A percentile compares a stretch with the other conserved stretches of the same genome.
Evolutionary conservation across 1,140 invertebrate genomes (phyloP).

Genomic region (Artemia franciscana): DNA sequence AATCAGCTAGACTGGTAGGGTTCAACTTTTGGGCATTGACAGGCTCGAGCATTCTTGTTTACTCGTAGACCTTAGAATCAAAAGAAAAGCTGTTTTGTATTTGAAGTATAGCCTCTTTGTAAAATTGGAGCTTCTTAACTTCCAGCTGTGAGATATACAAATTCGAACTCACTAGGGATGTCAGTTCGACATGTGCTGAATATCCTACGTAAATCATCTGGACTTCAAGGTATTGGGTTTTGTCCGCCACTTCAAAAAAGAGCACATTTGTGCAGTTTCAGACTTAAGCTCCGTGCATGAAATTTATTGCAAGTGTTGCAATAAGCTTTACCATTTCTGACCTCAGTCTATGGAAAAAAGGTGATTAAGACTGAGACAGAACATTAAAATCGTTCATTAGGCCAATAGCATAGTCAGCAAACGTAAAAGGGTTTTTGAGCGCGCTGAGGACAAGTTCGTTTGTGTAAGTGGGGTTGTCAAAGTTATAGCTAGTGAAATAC

Average conservation of each 20-base stretch:
- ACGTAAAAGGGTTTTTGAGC: constrained; percentile 18
- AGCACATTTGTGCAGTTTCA: not conserved
- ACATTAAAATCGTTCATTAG: constrained; percentile 16
- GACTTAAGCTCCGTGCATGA: constrained; percentile 10
- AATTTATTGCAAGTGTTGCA: constrained; percentile 9
- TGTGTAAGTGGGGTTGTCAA: constrained; percentile 18
- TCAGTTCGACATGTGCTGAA: not conserved
- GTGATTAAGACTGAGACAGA: constrained; percentile 17
- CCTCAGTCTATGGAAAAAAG: constrained; percentile 15
- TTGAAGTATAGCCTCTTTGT: not conserved
- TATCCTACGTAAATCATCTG: not conserved
- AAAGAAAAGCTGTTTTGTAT: not conserved
- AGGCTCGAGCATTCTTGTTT: not conserved
- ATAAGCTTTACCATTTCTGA: constrained; percentile 10
- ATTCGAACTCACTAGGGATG: no score
- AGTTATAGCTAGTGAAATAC: constrained; percentile 16
- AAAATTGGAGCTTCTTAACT: not conserved
- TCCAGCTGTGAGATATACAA: not conserved
- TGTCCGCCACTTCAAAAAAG: constrained; percentile 6
- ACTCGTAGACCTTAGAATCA: not conserved
- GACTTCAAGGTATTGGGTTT: not conserved
- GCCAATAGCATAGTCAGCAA: constrained; percentile 15
- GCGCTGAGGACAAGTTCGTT: constrained; percentile 16
- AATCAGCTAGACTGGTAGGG: not conserved
- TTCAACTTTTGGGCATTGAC: not conserved